phyloP scores from a whole-genome alignment of 2,113 vertebrate species.

The Eonycteris spelaea region DNA sequence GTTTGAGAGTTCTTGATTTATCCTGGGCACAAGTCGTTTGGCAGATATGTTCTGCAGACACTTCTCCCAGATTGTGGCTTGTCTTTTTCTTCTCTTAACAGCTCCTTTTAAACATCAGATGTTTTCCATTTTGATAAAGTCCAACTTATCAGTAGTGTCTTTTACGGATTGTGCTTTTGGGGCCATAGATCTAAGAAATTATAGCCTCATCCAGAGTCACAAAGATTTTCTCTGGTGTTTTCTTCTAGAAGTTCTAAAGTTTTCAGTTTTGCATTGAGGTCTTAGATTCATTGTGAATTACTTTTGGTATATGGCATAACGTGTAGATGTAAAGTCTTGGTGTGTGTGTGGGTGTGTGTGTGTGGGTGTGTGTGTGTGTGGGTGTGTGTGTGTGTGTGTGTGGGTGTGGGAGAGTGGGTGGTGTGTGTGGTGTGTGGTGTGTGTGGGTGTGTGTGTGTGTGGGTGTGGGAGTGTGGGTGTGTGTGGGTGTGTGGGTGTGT shows the following conservation, averaged over 20 bases:
- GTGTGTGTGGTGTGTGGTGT: no score
- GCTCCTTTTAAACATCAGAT: neutral
- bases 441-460: no score
- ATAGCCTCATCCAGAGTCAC: no score
- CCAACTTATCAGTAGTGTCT: neutral
- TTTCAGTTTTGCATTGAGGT: neutral
- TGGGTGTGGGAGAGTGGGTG: no score
- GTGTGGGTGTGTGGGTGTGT: no score
- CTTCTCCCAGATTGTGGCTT: neutral
- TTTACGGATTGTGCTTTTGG: neutral
- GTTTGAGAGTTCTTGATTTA: neutral
- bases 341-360: neutral
- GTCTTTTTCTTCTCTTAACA: neutral
- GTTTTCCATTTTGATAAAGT: neutral
- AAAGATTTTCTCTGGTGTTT: neutral
- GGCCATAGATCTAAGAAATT: neutral
- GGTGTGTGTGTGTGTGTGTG: no score
- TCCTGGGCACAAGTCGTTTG: neutral
- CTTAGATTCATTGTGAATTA: neutral
- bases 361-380: neutral
- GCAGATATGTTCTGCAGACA: neutral
- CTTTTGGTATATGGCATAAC: neutral
- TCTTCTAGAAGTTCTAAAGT: neutral
- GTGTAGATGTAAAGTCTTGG: neutral
- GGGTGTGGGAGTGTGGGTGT: no score